Conservation (phyloP, 2,797 vertebrate genomes). For the Acomys russatus region DNA sequence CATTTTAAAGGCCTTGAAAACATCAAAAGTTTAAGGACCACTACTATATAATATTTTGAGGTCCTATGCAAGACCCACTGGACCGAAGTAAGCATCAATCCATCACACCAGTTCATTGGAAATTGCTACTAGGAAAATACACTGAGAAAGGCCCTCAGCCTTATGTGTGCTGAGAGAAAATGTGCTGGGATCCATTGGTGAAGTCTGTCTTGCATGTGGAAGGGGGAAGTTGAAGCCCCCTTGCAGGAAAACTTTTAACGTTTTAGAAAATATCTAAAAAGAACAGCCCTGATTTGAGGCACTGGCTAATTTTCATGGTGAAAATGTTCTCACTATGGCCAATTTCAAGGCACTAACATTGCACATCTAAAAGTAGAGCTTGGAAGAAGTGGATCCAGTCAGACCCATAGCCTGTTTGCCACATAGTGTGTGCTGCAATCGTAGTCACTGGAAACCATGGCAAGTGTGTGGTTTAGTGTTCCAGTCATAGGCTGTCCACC, state of each 20-base stretch:
- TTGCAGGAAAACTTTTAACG: constrained; percentile 33
- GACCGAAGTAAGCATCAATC: neutral
- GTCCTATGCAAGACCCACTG: neutral
- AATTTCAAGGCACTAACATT: neutral
- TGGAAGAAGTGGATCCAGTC: neutral
- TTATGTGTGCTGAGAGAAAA: neutral
- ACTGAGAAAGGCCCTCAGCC: neutral
- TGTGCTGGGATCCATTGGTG: neutral
- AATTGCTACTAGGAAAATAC: neutral
- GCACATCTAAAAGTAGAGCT: neutral
- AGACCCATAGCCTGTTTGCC: neutral
- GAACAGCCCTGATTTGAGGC: neutral
- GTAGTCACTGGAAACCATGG: neutral
- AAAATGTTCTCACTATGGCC: neutral
- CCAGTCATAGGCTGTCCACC: neutral
- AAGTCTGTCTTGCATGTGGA: neutral
- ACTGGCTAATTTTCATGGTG: neutral
- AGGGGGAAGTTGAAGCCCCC: neutral
- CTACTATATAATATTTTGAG: neutral
- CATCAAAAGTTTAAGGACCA: neutral
- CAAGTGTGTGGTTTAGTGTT: neutral
- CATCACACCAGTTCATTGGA: neutral
- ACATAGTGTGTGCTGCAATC: neutral
- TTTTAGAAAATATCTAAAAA: neutral
- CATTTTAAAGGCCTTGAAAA: neutral